Evolutionary conservation across 2,888 invertebrate species (phyloP).

Genomic region (Drosophila limbata): DNA sequence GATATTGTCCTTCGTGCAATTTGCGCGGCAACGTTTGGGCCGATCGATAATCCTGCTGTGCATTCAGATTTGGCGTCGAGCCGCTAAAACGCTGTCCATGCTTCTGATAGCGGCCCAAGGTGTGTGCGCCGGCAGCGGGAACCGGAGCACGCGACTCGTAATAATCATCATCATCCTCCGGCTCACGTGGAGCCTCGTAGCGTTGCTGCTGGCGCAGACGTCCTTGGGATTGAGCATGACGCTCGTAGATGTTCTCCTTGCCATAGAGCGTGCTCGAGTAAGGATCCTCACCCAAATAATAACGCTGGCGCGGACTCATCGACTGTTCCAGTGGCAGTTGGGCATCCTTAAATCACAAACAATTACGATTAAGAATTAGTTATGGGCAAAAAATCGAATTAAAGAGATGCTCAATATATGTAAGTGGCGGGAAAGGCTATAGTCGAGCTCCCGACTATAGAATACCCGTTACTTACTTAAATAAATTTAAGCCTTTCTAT

Average conservation of each 20-base stretch:
- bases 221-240: slow-evolving; percentile 51
- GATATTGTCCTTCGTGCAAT: slow-evolving; percentile 80
- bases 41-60: slow-evolving; percentile 86
- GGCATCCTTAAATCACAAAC: slow-evolving; percentile 41
- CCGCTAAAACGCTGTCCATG: slow-evolving; percentile 90
- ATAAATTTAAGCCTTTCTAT: no score
- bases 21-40: slow-evolving; percentile 92
- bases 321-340: slow-evolving; percentile 64
- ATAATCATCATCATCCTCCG: slow-evolving; percentile 62
- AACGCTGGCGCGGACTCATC: slow-evolving; percentile 89
- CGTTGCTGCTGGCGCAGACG: slow-evolving; percentile 64
- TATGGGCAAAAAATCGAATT: no score
- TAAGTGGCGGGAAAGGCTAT: no score
- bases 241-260: slow-evolving; percentile 92
- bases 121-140: slow-evolving; percentile 86
- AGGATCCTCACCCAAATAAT: slow-evolving; percentile 95
- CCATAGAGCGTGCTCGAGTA: slow-evolving; percentile 93
- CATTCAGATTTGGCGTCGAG: slow-evolving; percentile 86
- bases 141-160: slow-evolving; percentile 53
- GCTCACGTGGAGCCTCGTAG: slow-evolving; percentile 47
- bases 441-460: no score
- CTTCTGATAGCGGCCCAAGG: slow-evolving; percentile 93
- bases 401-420: no score
- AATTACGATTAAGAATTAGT: background rate
- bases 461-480: no score